Percentiles rank a stretch among this genome's conserved stretches.
Evolutionary conservation across 2,797 vertebrate species (phyloP).

Genomic region (Nasua narica): DNA sequence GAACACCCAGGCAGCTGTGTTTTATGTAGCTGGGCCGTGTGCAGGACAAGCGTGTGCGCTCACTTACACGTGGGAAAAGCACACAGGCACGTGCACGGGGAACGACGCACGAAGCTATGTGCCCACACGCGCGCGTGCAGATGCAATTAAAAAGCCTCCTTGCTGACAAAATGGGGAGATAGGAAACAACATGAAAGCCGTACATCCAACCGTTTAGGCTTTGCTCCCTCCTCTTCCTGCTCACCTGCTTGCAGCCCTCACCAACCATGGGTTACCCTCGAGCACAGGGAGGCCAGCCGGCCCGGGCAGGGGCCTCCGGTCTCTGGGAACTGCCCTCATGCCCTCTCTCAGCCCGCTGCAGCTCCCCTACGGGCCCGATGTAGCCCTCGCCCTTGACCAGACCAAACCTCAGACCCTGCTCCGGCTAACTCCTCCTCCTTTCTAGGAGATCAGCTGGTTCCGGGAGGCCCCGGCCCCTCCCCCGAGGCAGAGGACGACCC

Average conservation of each 20-base stretch:
- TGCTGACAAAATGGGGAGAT: background rate
- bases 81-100: accelerated
- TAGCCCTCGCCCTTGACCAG: background rate
- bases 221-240: background rate
- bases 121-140: accelerated
- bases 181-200: background rate
- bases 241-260: background rate
- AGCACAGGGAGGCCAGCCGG: background rate
- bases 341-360: too few relatives aligned
- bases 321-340: background rate
- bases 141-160: background rate
- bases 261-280: background rate
- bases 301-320: background rate
- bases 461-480: constrained; percentile 30
- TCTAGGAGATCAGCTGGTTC: constrained; percentile 65
- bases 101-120: background rate
- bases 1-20: background rate
- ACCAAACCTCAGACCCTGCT: background rate
- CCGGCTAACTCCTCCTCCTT: background rate
- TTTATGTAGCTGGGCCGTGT: accelerated
- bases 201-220: accelerated
- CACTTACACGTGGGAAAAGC: background rate
- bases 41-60: background rate
- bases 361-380: too few relatives aligned
- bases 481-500: constrained; percentile 82